Conservation (phyloP, 2,888 invertebrate species). For the Thereva nobilitata region DNA sequence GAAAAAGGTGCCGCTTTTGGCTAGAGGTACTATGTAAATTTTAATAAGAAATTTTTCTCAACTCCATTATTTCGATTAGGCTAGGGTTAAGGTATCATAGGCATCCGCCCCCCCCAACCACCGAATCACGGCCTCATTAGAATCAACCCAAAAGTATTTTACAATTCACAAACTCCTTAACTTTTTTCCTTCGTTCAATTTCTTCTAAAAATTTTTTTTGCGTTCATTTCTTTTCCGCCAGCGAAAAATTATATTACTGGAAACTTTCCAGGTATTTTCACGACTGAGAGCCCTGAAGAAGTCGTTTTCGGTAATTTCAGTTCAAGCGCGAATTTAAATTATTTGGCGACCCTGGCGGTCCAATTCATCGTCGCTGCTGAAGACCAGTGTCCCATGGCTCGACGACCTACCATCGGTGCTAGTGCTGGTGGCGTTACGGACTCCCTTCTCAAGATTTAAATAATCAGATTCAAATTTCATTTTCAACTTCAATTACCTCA, state of each 20-base stretch:
- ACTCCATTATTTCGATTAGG: slow-evolving; percentile 20
- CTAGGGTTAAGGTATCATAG: slow-evolving; percentile 14
- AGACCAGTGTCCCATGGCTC: neutral
- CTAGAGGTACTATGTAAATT: neutral
- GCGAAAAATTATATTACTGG: slow-evolving; percentile 12
- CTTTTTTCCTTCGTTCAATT: slow-evolving; percentile 7
- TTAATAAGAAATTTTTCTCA: neutral
- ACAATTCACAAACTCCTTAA: slow-evolving; percentile 16
- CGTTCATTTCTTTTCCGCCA: neutral
- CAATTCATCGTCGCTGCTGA: neutral
- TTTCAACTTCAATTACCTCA: slow-evolving; percentile 36
- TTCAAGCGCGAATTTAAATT: slow-evolving; percentile 23
- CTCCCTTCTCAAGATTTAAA: slow-evolving; percentile 21
- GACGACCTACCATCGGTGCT: neutral
- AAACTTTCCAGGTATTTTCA: slow-evolving; percentile 24
- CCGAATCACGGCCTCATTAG: neutral
- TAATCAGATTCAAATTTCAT: slow-evolving; percentile 36
- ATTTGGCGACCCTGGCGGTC: neutral
- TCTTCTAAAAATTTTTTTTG: neutral
- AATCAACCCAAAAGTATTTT: slow-evolving; percentile 12
- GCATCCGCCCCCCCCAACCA: neutral
- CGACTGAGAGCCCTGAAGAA: slow-evolving; percentile 13
- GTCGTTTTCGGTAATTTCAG: slow-evolving; percentile 21
- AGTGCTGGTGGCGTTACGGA: neutral
- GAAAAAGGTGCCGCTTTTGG: too few relatives aligned